These are phyloP conservation scores for Hoplostethus mediterraneus DNA, from an alignment of 2,797 vertebrate species.

Conservation along the genomic window DNA sequence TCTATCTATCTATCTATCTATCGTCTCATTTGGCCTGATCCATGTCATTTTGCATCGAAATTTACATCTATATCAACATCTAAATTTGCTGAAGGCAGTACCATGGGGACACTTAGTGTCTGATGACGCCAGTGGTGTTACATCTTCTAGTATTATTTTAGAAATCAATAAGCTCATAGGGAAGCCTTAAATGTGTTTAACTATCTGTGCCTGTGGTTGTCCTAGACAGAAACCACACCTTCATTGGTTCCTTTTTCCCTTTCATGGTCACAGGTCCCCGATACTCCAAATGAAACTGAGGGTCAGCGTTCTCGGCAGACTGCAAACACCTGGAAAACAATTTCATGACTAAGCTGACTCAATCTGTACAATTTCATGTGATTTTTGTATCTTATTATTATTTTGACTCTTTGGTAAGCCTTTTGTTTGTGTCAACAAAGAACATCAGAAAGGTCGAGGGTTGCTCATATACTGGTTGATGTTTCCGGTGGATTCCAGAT, in stretches of 20 bases:
- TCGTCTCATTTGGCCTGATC: conserved; percentile 8
- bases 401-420: background rate
- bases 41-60: conserved; percentile 15
- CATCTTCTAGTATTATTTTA: background rate
- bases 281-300: conserved; percentile 94
- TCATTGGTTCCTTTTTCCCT: conserved; percentile 99
- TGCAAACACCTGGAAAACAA: conserved; percentile 90
- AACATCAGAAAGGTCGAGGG: conserved; percentile 9
- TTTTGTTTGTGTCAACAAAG: conserved; percentile 10
- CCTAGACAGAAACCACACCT: conserved; percentile 98
- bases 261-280: conserved; percentile 97
- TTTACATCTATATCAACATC: background rate
- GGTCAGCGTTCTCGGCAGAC: conserved; percentile 94
- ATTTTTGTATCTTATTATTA: conserved; percentile 6
- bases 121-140: background rate
- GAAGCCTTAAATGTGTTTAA: conserved; percentile 49
- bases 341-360: conserved; percentile 31
- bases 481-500: conserved; percentile 1
- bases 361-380: background rate
- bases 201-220: conserved; percentile 84
- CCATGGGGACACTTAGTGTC: background rate
- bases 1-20: too few species aligned
- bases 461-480: background rate
- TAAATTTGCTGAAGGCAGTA: background rate
- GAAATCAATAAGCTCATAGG: conserved; percentile 8